These are phyloP conservation scores for Linepithema humile DNA, from an alignment of 1,140 invertebrate genomes.

Conservation along the genomic window DNA sequence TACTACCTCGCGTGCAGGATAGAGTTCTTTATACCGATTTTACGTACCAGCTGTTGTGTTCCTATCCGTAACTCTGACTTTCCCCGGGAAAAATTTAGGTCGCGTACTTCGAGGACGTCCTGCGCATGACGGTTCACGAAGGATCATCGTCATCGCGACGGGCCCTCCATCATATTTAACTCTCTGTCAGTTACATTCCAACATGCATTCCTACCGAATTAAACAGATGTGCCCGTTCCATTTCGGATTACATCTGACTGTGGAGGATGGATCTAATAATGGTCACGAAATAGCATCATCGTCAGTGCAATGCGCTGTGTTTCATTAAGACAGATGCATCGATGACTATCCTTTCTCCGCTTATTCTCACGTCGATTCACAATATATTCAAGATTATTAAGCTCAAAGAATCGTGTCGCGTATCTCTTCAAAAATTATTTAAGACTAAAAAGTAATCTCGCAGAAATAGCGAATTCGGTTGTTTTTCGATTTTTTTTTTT, in stretches of 20 bases:
- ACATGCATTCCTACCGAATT: background rate
- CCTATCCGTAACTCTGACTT: slow-evolving; percentile 38
- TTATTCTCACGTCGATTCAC: background rate
- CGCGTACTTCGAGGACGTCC: background rate
- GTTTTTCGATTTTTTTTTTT: background rate
- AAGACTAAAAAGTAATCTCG: background rate
- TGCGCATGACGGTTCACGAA: slow-evolving; percentile 27
- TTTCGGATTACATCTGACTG: background rate
- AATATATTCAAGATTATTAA: background rate
- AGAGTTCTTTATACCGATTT: slow-evolving; percentile 68
- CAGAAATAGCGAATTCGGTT: background rate
- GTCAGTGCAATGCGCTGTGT: background rate
- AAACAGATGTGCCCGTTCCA: background rate
- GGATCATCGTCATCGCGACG: slow-evolving; percentile 40
- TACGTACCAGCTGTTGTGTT: slow-evolving; percentile 70
- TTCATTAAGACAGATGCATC: background rate
- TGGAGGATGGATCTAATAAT: background rate
- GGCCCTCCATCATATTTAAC: slow-evolving; percentile 20
- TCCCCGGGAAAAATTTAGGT: background rate
- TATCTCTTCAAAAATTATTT: background rate
- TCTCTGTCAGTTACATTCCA: slow-evolving; percentile 20
- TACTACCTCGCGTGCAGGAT: slow-evolving; percentile 67
- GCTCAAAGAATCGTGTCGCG: background rate
- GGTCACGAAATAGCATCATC: background rate
- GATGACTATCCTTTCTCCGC: background rate